Percentiles rank a stretch among this genome's conserved stretches.
These are phyloP conservation scores for Strix uralensis DNA, from an alignment of 2,113 vertebrate genomes.

Conservation along the genomic window DNA sequence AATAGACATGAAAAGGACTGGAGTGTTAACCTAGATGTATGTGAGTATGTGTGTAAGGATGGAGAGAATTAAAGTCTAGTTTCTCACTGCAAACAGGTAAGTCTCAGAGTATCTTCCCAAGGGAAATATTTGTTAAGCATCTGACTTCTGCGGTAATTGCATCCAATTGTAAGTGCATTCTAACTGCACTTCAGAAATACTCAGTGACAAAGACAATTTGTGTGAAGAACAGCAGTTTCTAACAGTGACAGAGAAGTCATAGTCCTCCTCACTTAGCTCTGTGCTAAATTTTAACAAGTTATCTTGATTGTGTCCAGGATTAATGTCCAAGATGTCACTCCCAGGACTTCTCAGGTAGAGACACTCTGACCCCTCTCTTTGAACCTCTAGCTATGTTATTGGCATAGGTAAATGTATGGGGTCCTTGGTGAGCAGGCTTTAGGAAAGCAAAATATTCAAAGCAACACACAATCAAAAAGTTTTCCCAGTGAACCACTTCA, in stretches of 20 bases:
- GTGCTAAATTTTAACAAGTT: background rate
- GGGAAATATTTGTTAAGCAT: slow-evolving; percentile 2
- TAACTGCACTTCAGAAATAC: background rate
- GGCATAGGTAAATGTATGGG: background rate
- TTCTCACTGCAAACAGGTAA: background rate
- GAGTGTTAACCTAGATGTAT: background rate
- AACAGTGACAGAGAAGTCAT: background rate
- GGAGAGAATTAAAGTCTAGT: background rate
- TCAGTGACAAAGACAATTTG: slow-evolving; percentile 1
- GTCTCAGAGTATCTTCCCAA: background rate
- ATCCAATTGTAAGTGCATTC: slow-evolving; percentile 20
- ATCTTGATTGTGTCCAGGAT: background rate
- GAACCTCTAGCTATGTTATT: background rate
- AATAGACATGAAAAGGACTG: background rate
- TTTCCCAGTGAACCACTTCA: background rate
- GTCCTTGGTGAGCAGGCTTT: background rate
- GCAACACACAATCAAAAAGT: background rate
- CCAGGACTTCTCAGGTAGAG: background rate
- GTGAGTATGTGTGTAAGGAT: background rate
- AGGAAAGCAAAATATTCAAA: background rate
- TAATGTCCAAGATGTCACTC: background rate
- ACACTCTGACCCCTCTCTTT: background rate
- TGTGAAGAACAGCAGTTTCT: background rate
- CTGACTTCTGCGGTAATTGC: slow-evolving; percentile 30
- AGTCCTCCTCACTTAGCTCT: background rate